Evolutionary conservation across 2,888 invertebrate species (phyloP), one percentile per base, ranked within the genome.

Genomic region (Leucoma salicis): DNA sequence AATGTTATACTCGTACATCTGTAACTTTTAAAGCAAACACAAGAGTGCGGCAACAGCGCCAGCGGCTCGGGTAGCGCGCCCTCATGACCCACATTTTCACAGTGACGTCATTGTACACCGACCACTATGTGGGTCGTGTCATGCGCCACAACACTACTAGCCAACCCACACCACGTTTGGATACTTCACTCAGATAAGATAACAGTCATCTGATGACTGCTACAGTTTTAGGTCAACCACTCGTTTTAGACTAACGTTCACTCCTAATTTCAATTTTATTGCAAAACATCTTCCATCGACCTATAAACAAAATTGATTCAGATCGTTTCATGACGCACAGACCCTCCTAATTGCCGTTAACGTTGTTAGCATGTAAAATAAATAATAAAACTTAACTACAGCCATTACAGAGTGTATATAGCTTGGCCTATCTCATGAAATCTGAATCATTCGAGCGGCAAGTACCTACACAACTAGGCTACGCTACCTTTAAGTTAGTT

Each of bases 71-170:
- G 43, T 55, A 68, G 67, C 59, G 65, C 73, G 83, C 70, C 78
- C 82, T 74, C 75, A 63, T 88, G 85, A 86, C 88, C 87, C 77
- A 85, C 78, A 87, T 88, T 77, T 81, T 70, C 65, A 66, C 66
- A 63, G 65, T 82, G 83, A 86, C 86, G 86, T 87, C 88, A 86
- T 73, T 58, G 72, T 75, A 67, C 71, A 70, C 63, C 70, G 76
- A 67, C 71, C 70, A 73, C 69, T 65, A 82, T 77, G 77, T 83
- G 73, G 85, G 82, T 78, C 82, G 67, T 57, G 64, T 63, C 71
- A 66, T 62, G 63, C 62, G 60, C 69, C 59, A 49, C 49, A 57
- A 43, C 63, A 63, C 54, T 61, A 53, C 51, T 59, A 53, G 46
- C 45, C 56, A 61, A 59, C 65, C 58, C 53, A 64, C 55, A 62